Base-by-base conservation (phyloP, 2,888 invertebrate species). In the Monopis laevigella region DNA sequence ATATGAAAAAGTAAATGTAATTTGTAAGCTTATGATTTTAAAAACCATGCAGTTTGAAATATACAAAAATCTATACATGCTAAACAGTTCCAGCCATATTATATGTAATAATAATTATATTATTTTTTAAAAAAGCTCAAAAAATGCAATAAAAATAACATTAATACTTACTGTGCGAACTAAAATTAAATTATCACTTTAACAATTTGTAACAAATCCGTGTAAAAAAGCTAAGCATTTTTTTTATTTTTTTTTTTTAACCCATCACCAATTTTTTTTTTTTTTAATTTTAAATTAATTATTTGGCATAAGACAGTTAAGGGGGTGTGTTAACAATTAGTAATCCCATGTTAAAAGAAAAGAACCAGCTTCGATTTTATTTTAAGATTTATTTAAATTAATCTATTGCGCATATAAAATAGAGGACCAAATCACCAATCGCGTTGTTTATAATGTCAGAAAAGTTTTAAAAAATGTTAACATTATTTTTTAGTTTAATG, bases 341-440 rank as follows among this genome's bases (percentile, higher is more conserved):
- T 80, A 68, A 53, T 24, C 80, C 78, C 80, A 78, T 77, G 77
- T 80, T 80, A 80, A 78, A 80, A 80, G 64, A 80, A 78, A 78
- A 80, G 35, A 78, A 77, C 78, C 77, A 70, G 57, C 58, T 46
- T 77, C 60, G 74, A 77, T 78, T 78, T 77, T 71, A 77, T 75
- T 71, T 75, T 71, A 75, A n/a, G 77, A 70, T 77, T 70, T 75
- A 72, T 77, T 75, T 68, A 72, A 67, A 65, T 62, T 56, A 62
- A 26, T 30, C 16, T 57, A 52, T 56, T n/a, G n/a, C n/a, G 12
- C 12, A 12, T 29, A 29, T 8, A 29, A 29, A n/a, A n/a, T n/a
- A n/a, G n/a, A n/a, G n/a, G n/a, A n/a, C n/a, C n/a, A n/a, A n/a
- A n/a, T n/a, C n/a, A n/a, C n/a, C n/a, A n/a, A n/a, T n/a, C n/a